A percentile compares a stretch with the other conserved stretches of the same genome.
phyloP scores from a whole-genome alignment of 2,888 invertebrate species.

The Omphaloscelis lunosa region DNA sequence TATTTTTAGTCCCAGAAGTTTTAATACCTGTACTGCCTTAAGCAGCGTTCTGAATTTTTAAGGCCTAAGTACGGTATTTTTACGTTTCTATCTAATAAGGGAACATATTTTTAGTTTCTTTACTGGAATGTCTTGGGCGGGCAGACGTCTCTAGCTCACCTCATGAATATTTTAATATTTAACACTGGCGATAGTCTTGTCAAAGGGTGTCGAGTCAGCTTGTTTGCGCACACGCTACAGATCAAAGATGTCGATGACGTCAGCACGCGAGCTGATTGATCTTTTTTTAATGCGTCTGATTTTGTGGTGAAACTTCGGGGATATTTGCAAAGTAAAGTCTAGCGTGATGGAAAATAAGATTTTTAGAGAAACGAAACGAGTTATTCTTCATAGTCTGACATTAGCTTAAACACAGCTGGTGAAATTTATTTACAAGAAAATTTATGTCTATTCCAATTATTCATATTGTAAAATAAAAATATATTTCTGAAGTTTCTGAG shows the following conservation, averaged over 20 bases:
- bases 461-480: background rate
- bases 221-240: conserved; percentile 63
- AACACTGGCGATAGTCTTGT: conserved; percentile 63
- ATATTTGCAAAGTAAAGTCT: conserved; percentile 15
- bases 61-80: conserved; percentile 27
- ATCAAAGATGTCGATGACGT: conserved; percentile 64
- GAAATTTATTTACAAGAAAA: background rate
- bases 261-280: conserved; percentile 44
- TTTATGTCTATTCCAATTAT: background rate
- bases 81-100: conserved; percentile 41
- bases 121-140: conserved; percentile 52
- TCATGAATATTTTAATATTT: conserved; percentile 82
- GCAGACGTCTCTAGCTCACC: conserved; percentile 61
- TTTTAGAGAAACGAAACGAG: background rate
- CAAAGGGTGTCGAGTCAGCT: conserved; percentile 69
- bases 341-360: background rate
- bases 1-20: conserved; percentile 2
- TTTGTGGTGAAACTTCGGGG: background rate
- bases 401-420: background rate
- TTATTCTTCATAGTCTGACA: background rate
- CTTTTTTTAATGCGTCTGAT: conserved; percentile 19
- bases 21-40: conserved; percentile 13
- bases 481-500: background rate
- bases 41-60: conserved; percentile 22
- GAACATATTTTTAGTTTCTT: conserved; percentile 63